Evolutionary conservation across 2,113 vertebrate species (phyloP).

Genomic region (Istiophorus platypterus): DNA sequence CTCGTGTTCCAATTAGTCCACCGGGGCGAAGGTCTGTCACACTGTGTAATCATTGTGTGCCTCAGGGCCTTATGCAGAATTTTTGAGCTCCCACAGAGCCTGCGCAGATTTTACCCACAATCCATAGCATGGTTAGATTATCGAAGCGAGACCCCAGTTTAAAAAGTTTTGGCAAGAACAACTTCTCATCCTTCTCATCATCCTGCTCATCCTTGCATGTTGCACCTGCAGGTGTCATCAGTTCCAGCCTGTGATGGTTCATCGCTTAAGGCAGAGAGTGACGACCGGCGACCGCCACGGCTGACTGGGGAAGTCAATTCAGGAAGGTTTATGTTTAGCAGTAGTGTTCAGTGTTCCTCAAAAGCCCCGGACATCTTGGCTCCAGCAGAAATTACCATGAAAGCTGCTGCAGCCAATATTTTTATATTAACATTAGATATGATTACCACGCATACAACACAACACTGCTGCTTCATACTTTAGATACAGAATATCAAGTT

Average conservation of each 20-base stretch:
- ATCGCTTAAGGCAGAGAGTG: background rate
- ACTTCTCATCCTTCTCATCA: slow-evolving; percentile 5
- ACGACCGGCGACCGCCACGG: background rate
- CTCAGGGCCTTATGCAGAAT: background rate
- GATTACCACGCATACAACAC: background rate
- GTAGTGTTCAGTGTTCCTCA: background rate
- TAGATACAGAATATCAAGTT: background rate
- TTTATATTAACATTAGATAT: too few species aligned
- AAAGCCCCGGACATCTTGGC: background rate
- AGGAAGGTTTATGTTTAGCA: background rate
- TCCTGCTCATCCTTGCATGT: background rate
- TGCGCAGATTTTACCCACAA: slow-evolving; percentile 10
- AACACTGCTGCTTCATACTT: too few species aligned
- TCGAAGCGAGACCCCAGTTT: slow-evolving; percentile 20
- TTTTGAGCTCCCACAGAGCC: background rate
- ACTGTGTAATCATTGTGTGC: slow-evolving; percentile 30
- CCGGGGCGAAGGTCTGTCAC: slow-evolving; percentile 7
- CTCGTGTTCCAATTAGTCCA: slow-evolving; percentile 17
- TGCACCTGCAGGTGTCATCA: background rate
- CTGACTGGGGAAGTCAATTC: background rate
- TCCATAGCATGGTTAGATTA: slow-evolving; percentile 8
- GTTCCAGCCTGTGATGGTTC: background rate
- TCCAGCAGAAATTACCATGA: too few species aligned
- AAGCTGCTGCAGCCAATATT: too few species aligned
- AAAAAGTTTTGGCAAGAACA: slow-evolving; percentile 15